Percentiles rank a stretch among this genome's conserved stretches.
Evolutionary conservation across 2,888 invertebrate species (phyloP).

Genomic region (Elegia similella): DNA sequence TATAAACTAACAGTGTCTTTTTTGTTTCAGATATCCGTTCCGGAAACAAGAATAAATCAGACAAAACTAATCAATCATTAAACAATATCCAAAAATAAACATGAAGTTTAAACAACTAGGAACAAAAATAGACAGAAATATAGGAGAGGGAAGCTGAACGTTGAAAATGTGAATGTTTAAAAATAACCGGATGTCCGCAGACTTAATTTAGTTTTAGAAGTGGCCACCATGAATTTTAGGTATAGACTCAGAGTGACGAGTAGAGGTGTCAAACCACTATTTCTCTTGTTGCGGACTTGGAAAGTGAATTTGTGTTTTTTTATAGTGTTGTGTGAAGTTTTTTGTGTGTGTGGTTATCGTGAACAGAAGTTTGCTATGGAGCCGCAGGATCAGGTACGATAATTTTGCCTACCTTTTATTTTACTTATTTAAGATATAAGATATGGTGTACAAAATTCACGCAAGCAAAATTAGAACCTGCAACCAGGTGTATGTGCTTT

Average conservation of each 20-base stretch:
- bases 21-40: conserved; percentile 51
- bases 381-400: conserved; percentile 88
- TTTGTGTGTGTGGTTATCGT: conserved; percentile 61
- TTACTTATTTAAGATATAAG: too few relatives aligned
- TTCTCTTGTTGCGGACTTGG: conserved; percentile 64
- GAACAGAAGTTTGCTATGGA: conserved; percentile 95
- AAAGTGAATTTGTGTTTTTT: conserved; percentile 23
- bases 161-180: conserved; percentile 58
- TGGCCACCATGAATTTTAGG: conserved; percentile 41
- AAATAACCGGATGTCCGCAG: conserved; percentile 52
- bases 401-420: conserved; percentile 8
- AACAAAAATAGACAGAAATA: conserved; percentile 47
- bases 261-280: conserved; percentile 64
- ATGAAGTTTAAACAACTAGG: conserved; percentile 56
- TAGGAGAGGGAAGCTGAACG: conserved; percentile 52
- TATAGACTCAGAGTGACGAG: conserved; percentile 54
- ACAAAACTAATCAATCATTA: conserved; percentile 28
- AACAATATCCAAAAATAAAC: conserved; percentile 43
- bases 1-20: conserved; percentile 27
- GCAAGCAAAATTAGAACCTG: too few relatives aligned
- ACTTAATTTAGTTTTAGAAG: conserved; percentile 42
- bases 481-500: too few relatives aligned
- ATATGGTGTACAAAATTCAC: too few relatives aligned
- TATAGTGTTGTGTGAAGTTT: conserved; percentile 44
- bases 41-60: conserved; percentile 39